phyloP scores from a whole-genome alignment of 2,888 invertebrate genomes.

The Synanthedon formicaeformis region DNA sequence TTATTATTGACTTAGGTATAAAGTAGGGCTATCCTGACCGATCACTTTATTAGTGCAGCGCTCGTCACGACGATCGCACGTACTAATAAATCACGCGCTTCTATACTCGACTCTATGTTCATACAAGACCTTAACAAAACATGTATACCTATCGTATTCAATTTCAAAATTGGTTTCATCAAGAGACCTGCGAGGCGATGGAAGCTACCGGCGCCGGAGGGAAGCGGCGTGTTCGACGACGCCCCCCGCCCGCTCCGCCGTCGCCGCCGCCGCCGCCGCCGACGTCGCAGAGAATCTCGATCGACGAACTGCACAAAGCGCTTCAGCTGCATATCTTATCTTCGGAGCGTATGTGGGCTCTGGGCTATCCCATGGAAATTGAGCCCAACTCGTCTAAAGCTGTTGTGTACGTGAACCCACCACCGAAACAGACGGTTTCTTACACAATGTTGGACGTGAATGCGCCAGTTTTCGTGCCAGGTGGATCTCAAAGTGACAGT shows the following conservation, averaged over 20 bases:
- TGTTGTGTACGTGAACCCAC: conserved; percentile 72
- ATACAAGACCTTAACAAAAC: conserved; percentile 51
- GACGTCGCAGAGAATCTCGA: conserved; percentile 55
- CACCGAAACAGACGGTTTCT: conserved; percentile 48
- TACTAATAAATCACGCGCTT: conserved; percentile 45
- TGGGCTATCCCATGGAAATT: conserved; percentile 80
- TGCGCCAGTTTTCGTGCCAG: conserved; percentile 76
- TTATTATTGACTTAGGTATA: no score
- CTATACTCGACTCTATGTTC: conserved; percentile 60
- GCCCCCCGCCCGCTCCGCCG: conserved; percentile 59
- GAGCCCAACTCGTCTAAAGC: conserved; percentile 71
- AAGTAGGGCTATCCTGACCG: no score
- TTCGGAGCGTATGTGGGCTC: conserved; percentile 71
- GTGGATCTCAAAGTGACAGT: conserved; percentile 61
- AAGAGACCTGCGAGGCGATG: conserved; percentile 59
- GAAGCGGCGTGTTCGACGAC: conserved; percentile 49
- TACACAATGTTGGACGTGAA: conserved; percentile 72
- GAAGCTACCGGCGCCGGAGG: conserved; percentile 50
- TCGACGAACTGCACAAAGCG: conserved; percentile 67
- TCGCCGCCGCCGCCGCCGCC: conserved; percentile 54
- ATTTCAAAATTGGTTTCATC: conserved; percentile 59
- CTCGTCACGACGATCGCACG: conserved; percentile 66
- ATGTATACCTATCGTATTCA: conserved; percentile 59
- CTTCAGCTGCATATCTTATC: conserved; percentile 74
- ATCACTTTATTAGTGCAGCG: conserved; percentile 61